Conservation (phyloP, 2,113 vertebrate species). For the Solenodon paradoxus region DNA sequence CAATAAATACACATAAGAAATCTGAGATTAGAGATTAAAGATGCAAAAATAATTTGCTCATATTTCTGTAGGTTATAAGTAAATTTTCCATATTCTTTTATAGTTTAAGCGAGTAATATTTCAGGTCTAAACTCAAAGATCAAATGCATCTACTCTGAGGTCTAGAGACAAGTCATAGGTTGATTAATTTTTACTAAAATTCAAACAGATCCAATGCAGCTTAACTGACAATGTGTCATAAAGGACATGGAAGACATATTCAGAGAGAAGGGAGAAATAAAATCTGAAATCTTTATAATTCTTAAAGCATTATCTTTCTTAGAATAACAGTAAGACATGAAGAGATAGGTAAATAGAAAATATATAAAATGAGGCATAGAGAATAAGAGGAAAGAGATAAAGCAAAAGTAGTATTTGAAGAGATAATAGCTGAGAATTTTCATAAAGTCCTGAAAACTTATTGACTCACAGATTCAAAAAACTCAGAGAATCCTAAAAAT, state of each 20-base stretch:
- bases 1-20: background rate
- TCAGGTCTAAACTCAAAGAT: background rate
- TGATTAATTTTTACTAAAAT: background rate
- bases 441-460: background rate
- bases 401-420: background rate
- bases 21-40: background rate
- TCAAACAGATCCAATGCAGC: background rate
- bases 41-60: background rate
- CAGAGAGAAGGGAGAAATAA: background rate
- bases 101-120: background rate
- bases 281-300: background rate
- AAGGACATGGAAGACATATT: background rate
- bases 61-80: background rate
- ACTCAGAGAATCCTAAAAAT: background rate
- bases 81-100: background rate
- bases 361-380: background rate
- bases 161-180: background rate
- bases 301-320: background rate
- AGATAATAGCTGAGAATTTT: background rate
- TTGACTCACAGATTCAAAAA: background rate
- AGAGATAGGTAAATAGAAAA: background rate
- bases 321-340: background rate
- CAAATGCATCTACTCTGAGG: background rate
- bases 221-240: background rate
- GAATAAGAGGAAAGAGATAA: background rate